phyloP scores from a whole-genome alignment of 2,888 invertebrate genomes.

The Liodrosophila aerea region DNA sequence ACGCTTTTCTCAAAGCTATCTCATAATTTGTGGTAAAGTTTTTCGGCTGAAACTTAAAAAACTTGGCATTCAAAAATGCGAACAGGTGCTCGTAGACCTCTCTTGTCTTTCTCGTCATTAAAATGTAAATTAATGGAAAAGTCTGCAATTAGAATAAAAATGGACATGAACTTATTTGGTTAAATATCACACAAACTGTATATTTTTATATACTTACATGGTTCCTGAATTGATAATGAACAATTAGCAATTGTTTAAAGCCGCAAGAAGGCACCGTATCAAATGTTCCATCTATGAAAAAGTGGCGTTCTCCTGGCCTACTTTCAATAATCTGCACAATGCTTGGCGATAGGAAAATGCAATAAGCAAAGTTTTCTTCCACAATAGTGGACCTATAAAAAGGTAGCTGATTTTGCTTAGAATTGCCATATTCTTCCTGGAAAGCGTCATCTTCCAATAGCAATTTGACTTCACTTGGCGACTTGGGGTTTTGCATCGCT shows the following conservation, averaged over 20 bases:
- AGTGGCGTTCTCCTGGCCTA: background rate
- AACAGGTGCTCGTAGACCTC: conserved; percentile 2
- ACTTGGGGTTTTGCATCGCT: background rate
- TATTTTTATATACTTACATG: conserved; percentile 2
- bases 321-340: conserved; percentile 8
- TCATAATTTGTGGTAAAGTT: conserved; percentile 6
- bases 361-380: conserved; percentile 8
- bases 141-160: conserved; percentile 4
- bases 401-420: conserved; percentile 2
- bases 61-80: conserved; percentile 5
- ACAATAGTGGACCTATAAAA: conserved; percentile 6
- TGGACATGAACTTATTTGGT: conserved; percentile 1
- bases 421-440: conserved; percentile 1
- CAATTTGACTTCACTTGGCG: background rate
- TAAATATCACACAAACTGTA: background rate
- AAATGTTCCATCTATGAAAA: conserved; percentile 5
- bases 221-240: conserved; percentile 7
- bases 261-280: conserved; percentile 1
- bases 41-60: conserved; percentile 4
- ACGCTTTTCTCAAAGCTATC: conserved; percentile 2
- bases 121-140: conserved; percentile 7
- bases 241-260: conserved; percentile 7
- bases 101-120: conserved; percentile 4
- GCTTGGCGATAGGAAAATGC: conserved; percentile 8
- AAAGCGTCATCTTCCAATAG: background rate